Conservation (phyloP, 2,888 invertebrate genomes). For the Drosophila monieri region DNA sequence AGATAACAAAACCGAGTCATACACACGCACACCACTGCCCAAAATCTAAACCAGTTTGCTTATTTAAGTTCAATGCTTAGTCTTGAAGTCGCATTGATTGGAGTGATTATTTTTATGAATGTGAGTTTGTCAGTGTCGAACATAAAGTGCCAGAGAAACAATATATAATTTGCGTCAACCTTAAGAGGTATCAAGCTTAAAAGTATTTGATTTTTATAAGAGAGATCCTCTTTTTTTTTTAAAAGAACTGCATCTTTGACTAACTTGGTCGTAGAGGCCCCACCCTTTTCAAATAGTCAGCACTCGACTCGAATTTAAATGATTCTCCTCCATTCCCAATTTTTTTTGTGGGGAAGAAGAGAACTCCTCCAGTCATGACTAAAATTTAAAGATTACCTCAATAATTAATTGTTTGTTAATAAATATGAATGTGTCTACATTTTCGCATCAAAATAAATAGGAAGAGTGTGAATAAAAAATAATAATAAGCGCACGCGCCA, state of each 20-base stretch:
- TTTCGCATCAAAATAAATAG: conserved; percentile 14
- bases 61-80: conserved; percentile 71
- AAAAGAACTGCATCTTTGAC: conserved; percentile 18
- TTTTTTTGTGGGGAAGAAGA: background rate
- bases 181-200: too few relatives aligned
- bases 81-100: conserved; percentile 68
- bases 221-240: conserved; percentile 7
- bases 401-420: conserved; percentile 49
- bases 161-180: conserved; percentile 8
- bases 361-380: conserved; percentile 28
- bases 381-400: conserved; percentile 38
- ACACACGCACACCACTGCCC: conserved; percentile 1
- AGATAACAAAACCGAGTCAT: conserved; percentile 31
- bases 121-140: conserved; percentile 22
- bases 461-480: conserved; percentile 34
- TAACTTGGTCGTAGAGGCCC: conserved; percentile 33
- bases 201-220: background rate
- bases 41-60: conserved; percentile 65
- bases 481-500: conserved; percentile 47
- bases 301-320: conserved; percentile 45
- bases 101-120: conserved; percentile 56
- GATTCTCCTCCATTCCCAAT: conserved; percentile 5
- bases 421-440: conserved; percentile 20
- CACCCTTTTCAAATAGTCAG: conserved; percentile 14
- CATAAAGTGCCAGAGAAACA: conserved; percentile 6